Conservation (phyloP, 2,113 vertebrate genomes). For the Polypterus senegalus region DNA sequence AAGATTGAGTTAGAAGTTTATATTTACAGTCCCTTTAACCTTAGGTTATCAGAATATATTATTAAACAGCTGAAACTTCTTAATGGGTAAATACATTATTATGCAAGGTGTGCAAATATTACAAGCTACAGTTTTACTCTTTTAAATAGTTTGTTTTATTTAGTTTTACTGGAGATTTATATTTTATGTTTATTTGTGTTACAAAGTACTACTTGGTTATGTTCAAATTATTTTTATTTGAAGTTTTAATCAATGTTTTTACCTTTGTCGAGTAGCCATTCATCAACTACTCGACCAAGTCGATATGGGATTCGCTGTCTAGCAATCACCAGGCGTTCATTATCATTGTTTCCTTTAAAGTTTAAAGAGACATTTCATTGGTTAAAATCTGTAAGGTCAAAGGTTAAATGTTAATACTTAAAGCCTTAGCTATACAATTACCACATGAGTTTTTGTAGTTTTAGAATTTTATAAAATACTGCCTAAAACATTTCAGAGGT, state of each 20-base stretch:
- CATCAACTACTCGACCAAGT: conserved; percentile 99
- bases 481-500: conserved; percentile 85
- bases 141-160: conserved; percentile 86
- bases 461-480: conserved; percentile 85
- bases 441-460: conserved; percentile 86
- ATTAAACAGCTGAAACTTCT: conserved; percentile 81
- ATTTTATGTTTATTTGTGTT: conserved; percentile 92
- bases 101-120: conserved; percentile 82
- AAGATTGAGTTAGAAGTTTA: conserved; percentile 82
- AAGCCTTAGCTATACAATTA: conserved; percentile 91
- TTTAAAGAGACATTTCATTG: conserved; percentile 99
- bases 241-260: conserved; percentile 99
- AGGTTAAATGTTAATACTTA: conserved; percentile 98
- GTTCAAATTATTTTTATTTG: conserved; percentile 98
- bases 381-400: conserved; percentile 99
- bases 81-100: conserved; percentile 92
- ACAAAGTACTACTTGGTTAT: conserved; percentile 93
- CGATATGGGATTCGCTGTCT: conserved; percentile 99
- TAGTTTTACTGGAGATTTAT: conserved; percentile 95
- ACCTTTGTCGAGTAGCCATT: conserved; percentile 99
- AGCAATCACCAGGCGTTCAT: conserved; percentile 99
- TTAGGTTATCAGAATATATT: conserved; percentile 87
- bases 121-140: conserved; percentile 83
- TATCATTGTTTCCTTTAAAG: conserved; percentile 99
- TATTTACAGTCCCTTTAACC: conserved; percentile 99